phyloP scores from a whole-genome alignment of 2,888 invertebrate genomes.

The Uropetala carovei region DNA sequence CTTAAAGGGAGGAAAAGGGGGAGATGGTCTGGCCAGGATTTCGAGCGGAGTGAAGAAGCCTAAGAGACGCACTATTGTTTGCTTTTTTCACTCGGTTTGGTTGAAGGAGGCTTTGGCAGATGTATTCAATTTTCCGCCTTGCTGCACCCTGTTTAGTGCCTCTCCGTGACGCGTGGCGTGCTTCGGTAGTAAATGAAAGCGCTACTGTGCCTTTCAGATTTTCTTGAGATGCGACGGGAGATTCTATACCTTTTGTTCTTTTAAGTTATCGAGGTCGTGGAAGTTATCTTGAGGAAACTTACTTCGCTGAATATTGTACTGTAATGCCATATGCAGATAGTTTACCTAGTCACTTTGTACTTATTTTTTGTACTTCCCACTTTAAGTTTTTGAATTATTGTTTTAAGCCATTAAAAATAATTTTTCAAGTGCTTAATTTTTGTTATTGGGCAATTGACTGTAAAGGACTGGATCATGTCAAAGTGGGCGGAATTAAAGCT shows the following conservation, averaged over 20 bases:
- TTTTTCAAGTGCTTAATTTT: no score
- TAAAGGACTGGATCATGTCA: no score
- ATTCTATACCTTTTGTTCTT: not conserved
- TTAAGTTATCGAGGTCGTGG: conserved; percentile 7
- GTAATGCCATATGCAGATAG: not conserved
- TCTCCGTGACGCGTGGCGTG: not conserved
- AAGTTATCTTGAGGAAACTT: not conserved
- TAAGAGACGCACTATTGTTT: not conserved
- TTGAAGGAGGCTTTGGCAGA: not conserved
- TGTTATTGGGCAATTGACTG: no score
- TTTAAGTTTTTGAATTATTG: no score
- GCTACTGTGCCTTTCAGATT: not conserved
- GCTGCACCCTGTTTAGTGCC: not conserved
- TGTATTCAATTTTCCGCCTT: not conserved
- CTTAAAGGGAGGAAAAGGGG: not conserved
- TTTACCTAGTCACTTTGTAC: no score
- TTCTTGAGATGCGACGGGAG: not conserved
- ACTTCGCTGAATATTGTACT: not conserved
- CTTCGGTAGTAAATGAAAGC: not conserved
- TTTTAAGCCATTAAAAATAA: no score
- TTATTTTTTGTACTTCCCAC: no score
- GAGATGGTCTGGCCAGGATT: not conserved
- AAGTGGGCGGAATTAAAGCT: no score
- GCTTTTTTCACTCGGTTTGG: no score
- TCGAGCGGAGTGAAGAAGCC: not conserved